phyloP scores from a whole-genome alignment of 1,140 invertebrate species.

The Sarcophaga peregrina region DNA sequence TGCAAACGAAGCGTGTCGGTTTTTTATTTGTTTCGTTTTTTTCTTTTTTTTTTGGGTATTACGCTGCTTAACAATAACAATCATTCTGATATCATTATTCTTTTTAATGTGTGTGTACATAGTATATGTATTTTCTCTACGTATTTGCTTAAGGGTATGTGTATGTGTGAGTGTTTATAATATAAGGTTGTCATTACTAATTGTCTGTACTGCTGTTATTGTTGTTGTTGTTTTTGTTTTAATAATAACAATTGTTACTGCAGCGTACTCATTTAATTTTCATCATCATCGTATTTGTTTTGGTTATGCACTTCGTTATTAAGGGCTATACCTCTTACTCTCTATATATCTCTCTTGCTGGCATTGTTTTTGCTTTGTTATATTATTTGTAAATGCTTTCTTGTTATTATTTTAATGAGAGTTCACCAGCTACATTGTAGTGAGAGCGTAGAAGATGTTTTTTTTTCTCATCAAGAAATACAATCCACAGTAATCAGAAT shows the following conservation, averaged over 20 bases:
- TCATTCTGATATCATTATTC: background rate
- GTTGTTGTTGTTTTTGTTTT: background rate
- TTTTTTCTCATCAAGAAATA: background rate
- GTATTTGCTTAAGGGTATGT: background rate
- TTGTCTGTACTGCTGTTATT: background rate
- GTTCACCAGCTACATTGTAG: too few relatives aligned
- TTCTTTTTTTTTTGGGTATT: background rate
- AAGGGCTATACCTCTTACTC: background rate
- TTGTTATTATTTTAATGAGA: too few relatives aligned
- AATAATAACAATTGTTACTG: background rate
- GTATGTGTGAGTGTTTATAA: background rate
- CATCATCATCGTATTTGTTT: constrained; percentile 16
- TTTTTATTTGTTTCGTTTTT: background rate
- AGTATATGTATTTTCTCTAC: too few relatives aligned
- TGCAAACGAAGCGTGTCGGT: background rate
- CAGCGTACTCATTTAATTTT: background rate
- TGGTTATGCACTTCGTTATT: constrained; percentile 13
- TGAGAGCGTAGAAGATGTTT: background rate
- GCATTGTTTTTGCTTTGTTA: too few relatives aligned
- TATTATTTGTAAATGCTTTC: too few relatives aligned
- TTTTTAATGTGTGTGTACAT: background rate
- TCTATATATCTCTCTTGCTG: background rate
- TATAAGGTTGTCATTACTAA: background rate
- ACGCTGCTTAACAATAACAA: too few relatives aligned
- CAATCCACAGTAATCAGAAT: background rate